Conservation (phyloP, 2,113 vertebrate species). For the Muntiacus reevesi region DNA sequence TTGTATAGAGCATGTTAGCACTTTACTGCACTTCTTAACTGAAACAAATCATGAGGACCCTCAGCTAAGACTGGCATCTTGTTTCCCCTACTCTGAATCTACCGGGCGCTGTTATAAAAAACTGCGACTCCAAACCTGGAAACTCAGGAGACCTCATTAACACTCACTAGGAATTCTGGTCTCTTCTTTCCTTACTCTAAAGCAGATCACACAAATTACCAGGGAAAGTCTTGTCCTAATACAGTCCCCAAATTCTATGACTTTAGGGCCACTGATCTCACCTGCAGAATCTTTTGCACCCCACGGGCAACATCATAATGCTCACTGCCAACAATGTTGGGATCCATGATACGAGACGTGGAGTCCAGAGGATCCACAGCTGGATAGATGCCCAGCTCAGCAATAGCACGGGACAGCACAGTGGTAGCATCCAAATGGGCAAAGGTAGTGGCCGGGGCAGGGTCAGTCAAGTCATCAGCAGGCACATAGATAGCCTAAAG, state of each 20-base stretch:
- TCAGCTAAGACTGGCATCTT: neutral
- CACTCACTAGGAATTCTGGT: neutral
- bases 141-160: neutral
- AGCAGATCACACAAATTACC: neutral
- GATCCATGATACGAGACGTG: conserved; percentile 99
- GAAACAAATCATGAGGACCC: neutral
- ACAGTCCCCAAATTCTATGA: neutral
- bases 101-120: neutral
- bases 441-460: conserved; percentile 97
- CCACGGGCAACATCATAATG: conserved; percentile 97
- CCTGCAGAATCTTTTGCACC: conserved; percentile 93
- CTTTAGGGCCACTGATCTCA: neutral
- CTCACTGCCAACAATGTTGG: conserved; percentile 95
- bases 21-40: neutral
- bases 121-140: neutral
- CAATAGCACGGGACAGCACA: conserved; percentile 95
- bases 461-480: conserved; percentile 97
- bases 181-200: neutral
- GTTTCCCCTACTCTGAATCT: neutral
- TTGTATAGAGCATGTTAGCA: neutral
- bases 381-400: conserved; percentile 97
- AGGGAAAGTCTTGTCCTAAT: neutral
- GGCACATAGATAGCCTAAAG: conserved; percentile 96
- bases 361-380: conserved; percentile 97
- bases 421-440: conserved; percentile 99